phyloP scores from a whole-genome alignment of 2,113 vertebrate species.

The Lepidothrix coronata region DNA sequence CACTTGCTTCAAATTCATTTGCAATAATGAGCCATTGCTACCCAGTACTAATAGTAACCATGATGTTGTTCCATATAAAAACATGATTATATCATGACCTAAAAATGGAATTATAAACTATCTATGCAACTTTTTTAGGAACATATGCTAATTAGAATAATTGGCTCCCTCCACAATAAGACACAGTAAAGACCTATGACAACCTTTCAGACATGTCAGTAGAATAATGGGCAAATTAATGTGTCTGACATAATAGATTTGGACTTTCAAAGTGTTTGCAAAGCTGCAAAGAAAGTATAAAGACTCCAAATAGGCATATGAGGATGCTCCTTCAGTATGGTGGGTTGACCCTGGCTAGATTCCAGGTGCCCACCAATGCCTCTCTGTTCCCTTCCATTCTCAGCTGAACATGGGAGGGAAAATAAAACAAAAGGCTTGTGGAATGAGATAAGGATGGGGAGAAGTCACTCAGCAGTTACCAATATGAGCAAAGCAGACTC shows the following conservation, averaged over 20 bases:
- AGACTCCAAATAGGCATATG: neutral
- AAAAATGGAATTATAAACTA: neutral
- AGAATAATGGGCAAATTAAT: neutral
- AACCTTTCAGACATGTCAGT: neutral
- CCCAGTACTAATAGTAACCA: neutral
- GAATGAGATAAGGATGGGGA: rapidly evolving
- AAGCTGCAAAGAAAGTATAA: neutral
- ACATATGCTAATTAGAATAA: neutral
- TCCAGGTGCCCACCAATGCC: neutral
- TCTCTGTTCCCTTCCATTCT: neutral
- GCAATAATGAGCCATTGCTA: neutral
- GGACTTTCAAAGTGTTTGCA: neutral
- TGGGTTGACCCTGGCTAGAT: neutral
- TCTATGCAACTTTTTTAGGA: neutral
- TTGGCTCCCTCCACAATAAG: neutral
- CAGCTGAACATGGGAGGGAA: neutral
- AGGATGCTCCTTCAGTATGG: neutral
- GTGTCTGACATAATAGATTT: neutral
- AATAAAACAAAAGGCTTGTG: neutral
- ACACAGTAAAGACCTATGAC: neutral
- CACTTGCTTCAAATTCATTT: neutral
- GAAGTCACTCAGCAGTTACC: neutral
- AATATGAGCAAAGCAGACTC: neutral
- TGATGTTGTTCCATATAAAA: neutral
- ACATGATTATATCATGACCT: neutral